Evolutionary conservation across 2,888 invertebrate genomes (phyloP), one percentile per base, ranked within the genome.

Genomic region (Pecten maximus): DNA sequence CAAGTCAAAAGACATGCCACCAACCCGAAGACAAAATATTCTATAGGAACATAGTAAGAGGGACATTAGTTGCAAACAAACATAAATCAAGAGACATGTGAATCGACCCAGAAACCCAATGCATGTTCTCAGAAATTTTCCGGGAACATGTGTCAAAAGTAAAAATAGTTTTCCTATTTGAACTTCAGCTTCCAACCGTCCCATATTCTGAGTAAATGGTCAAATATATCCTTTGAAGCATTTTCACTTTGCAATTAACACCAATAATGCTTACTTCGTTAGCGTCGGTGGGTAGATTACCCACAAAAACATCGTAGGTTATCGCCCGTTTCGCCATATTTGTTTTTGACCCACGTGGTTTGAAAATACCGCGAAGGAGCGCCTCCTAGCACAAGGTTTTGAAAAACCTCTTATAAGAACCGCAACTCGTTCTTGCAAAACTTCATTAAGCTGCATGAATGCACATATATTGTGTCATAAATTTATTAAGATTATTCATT

Each of bases 221-320:
- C 19, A 74, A 74, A 35, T 16, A 35, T 35, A 16, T n/a, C 23
- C n/a, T 40, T 12, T 44, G n/a, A 40, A 86, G 0, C 2, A n/a
- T n/a, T 28, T 28, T 40, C 40, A 44, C 0, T 12, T 15, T 35
- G 86, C 10, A 39, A 40, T 74, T 35, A 28, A n/a, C n/a, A 10
- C 28, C 15, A 86, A 40, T 54, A 28, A 39, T 74, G 12, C 40
- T 90, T 92, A 95, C 95, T 91, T 94, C 94, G 87, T 92, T 93
- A 1, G 94, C 93, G 89, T 94, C 94, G 15, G 88, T 50, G 12
- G 94, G 94, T 48, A 95, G 90, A 91, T 94, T 94, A 35, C 94
- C 95, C 0, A 95, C 94, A 91, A 94, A 95, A 23, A 95, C 92
- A 91, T 95, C 94, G 90, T 92, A 94, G 28, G 95, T 95, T 90